Evolutionary conservation across 2,797 vertebrate species (phyloP), one percentile per base, ranked within the genome.

Genomic region (Phrynocephalus vlangalii): DNA sequence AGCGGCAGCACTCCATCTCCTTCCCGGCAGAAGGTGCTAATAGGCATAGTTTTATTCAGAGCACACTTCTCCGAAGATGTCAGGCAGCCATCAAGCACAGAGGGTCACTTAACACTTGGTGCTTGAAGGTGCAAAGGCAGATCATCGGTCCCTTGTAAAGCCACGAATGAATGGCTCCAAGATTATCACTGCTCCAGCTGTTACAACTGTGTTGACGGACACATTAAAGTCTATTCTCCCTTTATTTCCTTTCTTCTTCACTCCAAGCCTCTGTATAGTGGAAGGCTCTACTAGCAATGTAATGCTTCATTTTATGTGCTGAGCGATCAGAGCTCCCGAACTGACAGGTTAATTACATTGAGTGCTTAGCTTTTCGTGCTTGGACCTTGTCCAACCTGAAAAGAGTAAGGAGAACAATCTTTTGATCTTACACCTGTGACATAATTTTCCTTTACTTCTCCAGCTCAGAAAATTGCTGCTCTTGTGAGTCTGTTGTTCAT

Each of bases 321-420:
- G 84, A 89, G n/a, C 60, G 5, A 87, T 90, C 86, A 79, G 71
- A 90, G 86, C 92, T 96, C 95, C 94, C 96, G 93, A 85, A 94
- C 88, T 94, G 94, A 95, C 95, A 94, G 91, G 93, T 97, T 98
- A 97, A 97, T 97, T 97, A 97, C 93, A 96, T 93, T 89, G 82
- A 86, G 91, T 72, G 91, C 90, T 92, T 91, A 96, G 87, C 73
- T 79, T 95, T 89, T 91, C 96, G 94, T 92, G 91, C 89, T 95
- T 97, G 96, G 95, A 94, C 93, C 89, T 83, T 82, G 91, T 96
- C 95, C 96, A 97, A 93, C 93, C 93, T 92, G 86, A 90, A 92
- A 85, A 93, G 87, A 93, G 89, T 89, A 94, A 83, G 90, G 67
- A 15, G 83, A 90, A 84, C 92, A 95, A 96, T 96, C 95, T 81